Evolutionary conservation across 2,888 invertebrate genomes (phyloP).

Genomic region (Dryobota labecula): DNA sequence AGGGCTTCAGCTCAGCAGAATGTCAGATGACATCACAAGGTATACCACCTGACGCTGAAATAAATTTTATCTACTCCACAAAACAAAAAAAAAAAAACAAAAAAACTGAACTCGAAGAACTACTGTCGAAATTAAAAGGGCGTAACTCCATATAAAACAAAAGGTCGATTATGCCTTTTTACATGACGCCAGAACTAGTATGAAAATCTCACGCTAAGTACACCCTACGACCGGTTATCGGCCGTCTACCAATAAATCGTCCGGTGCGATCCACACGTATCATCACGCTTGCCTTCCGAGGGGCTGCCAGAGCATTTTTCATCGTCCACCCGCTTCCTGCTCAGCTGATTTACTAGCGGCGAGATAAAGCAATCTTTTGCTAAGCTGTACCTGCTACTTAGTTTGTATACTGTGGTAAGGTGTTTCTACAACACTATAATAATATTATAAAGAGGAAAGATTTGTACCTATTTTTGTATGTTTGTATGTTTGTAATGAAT

Average conservation of each 20-base stretch:
- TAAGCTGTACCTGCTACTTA: constrained; percentile 59
- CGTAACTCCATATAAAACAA: neutral
- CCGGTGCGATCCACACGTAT: constrained; percentile 68
- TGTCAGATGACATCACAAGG: neutral
- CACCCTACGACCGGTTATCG: constrained; percentile 51
- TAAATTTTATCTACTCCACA: neutral
- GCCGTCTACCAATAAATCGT: constrained; percentile 67
- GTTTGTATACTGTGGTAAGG: constrained; percentile 16
- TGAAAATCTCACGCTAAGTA: constrained; percentile 57
- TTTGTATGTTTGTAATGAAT: too few species aligned
- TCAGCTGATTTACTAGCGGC: constrained; percentile 74
- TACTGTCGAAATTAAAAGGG: constrained; percentile 1
- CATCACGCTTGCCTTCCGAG: constrained; percentile 69
- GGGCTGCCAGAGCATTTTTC: constrained; percentile 76
- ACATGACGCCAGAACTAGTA: constrained; percentile 4
- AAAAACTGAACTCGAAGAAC: neutral
- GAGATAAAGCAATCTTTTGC: constrained; percentile 75
- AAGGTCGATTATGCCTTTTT: neutral
- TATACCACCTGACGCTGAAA: neutral
- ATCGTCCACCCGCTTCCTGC: constrained; percentile 74
- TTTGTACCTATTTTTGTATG: too few species aligned
- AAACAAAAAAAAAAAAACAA: neutral
- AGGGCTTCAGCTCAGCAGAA: neutral
- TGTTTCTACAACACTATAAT: too few species aligned
- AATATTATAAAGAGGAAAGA: too few species aligned